Evolutionary conservation across 1,140 invertebrate genomes (phyloP).

Genomic region (Neoseiulus cucumeris): DNA sequence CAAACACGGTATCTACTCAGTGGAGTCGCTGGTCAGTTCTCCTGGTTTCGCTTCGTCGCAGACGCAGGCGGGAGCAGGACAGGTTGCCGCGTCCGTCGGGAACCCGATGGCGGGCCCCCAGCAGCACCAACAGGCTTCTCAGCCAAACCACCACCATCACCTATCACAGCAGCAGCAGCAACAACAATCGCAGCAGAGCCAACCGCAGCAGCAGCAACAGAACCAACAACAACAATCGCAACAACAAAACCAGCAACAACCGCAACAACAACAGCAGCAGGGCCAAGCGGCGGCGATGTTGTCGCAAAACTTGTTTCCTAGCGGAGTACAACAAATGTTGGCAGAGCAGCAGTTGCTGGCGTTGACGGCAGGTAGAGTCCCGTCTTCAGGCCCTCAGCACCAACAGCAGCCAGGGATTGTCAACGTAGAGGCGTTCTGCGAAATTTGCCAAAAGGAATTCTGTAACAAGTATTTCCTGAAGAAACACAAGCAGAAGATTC

Average conservation of each 20-base stretch:
- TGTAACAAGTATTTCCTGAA: constrained; percentile 98
- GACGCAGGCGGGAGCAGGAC: neutral
- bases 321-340: constrained; percentile 13
- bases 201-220: constrained; percentile 9
- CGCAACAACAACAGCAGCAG: constrained; percentile 5
- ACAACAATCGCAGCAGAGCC: neutral
- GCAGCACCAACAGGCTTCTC: constrained; percentile 14
- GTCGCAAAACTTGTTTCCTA: neutral
- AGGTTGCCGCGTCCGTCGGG: constrained; percentile 14
- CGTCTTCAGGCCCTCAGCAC: constrained; percentile 11
- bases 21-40: constrained; percentile 18
- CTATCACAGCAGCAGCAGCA: neutral
- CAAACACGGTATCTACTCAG: constrained; percentile 56
- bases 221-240: neutral
- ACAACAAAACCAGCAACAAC: neutral
- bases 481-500: constrained; percentile 82
- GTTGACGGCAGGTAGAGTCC: constrained; percentile 1
- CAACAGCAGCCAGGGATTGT: constrained; percentile 14
- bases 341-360: constrained; percentile 11
- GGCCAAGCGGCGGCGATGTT: neutral
- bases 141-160: constrained; percentile 7
- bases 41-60: constrained; percentile 7
- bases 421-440: constrained; percentile 32
- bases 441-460: constrained; percentile 93
- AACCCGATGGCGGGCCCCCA: constrained; percentile 17